Evolutionary conservation across 2,888 invertebrate species (phyloP).

Genomic region (Serrognathus titanus): DNA sequence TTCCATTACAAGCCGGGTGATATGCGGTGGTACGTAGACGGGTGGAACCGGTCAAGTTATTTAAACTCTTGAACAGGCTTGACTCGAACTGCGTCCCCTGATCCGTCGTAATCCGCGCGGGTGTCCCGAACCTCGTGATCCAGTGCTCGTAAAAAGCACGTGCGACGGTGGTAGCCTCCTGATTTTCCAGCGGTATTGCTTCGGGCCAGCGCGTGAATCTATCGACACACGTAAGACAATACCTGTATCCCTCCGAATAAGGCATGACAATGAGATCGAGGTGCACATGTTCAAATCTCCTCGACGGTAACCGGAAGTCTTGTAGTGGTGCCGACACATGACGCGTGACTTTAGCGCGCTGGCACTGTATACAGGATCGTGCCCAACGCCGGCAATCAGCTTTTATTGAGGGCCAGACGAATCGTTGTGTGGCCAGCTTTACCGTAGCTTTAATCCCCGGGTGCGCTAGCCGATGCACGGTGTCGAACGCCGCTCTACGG

Average conservation of each 20-base stretch:
- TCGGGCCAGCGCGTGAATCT: constrained; percentile 35
- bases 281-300: constrained; percentile 43
- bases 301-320: constrained; percentile 23
- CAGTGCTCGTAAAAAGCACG: constrained; percentile 29
- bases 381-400: not conserved
- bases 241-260: constrained; percentile 32
- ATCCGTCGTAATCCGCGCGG: constrained; percentile 35
- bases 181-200: constrained; percentile 34
- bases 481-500: too few species aligned
- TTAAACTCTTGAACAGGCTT: constrained; percentile 22
- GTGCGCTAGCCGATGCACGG: too few species aligned
- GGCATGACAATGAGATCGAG: constrained; percentile 47
- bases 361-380: constrained; percentile 25
- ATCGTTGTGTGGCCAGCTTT: too few species aligned
- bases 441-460: too few species aligned
- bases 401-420: too few species aligned
- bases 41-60: constrained; percentile 16
- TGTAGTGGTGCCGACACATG: constrained; percentile 26
- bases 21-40: too few species aligned
- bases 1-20: not conserved
- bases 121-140: constrained; percentile 32
- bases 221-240: constrained; percentile 38
- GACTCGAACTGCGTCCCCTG: constrained; percentile 20
- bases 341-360: constrained; percentile 34
- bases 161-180: constrained; percentile 33